phyloP scores from a whole-genome alignment of 2,797 vertebrate species.

The Acomys russatus region DNA sequence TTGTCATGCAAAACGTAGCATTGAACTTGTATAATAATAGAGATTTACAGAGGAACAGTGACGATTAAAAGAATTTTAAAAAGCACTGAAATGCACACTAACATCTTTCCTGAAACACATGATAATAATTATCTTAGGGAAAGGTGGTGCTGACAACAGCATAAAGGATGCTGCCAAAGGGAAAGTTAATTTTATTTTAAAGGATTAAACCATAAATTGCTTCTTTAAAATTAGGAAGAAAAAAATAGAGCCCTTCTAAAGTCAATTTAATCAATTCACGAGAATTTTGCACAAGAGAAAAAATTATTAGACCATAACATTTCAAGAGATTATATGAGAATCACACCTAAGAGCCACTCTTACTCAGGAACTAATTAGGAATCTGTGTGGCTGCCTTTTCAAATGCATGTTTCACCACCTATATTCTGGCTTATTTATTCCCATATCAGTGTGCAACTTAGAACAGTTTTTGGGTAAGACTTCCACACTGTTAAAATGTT shows the following conservation, averaged over 20 bases:
- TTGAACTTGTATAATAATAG: constrained; percentile 82
- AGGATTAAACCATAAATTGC: constrained; percentile 80
- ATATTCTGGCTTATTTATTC: constrained; percentile 50
- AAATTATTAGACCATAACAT: constrained; percentile 78
- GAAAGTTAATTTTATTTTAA: constrained; percentile 80
- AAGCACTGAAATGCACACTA: constrained; percentile 78
- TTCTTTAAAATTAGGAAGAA: constrained; percentile 78
- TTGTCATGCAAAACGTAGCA: constrained; percentile 85
- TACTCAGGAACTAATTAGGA: constrained; percentile 66
- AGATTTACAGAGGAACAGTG: constrained; percentile 84
- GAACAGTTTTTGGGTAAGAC: constrained; percentile 8
- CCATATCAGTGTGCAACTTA: constrained; percentile 16
- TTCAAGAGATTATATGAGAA: constrained; percentile 69
- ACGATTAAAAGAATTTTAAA: constrained; percentile 83
- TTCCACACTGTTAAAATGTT: constrained; percentile 10
- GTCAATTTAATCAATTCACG: constrained; percentile 78
- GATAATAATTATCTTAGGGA: constrained; percentile 81
- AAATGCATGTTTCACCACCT: constrained; percentile 53
- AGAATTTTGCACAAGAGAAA: constrained; percentile 77
- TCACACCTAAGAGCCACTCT: constrained; percentile 63
- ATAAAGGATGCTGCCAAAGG: constrained; percentile 68
- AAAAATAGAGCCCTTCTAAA: constrained; percentile 68
- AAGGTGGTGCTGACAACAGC: constrained; percentile 68
- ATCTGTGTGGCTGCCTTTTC: constrained; percentile 59
- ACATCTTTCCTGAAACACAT: constrained; percentile 81